Conservation (phyloP, 2,888 invertebrate genomes). For the Melinaea marsaeus region DNA sequence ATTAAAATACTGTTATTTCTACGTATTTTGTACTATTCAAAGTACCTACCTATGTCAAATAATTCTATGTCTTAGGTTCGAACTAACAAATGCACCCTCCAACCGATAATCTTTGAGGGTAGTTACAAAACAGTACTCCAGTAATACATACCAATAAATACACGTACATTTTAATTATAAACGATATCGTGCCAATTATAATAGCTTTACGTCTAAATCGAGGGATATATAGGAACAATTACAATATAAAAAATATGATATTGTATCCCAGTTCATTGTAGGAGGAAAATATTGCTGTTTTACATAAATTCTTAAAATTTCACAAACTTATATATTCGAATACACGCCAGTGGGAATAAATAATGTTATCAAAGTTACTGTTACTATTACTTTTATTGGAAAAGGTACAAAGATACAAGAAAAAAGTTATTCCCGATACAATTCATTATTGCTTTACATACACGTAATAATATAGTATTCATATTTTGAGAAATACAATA, state of each 20-base stretch:
- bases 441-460: no score
- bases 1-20: slow-evolving; percentile 71
- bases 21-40: slow-evolving; percentile 74
- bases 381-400: background rate
- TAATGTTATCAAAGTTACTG: no score
- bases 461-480: no score
- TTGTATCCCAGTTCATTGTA: slow-evolving; percentile 13
- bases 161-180: slow-evolving; percentile 39
- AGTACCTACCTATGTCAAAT: slow-evolving; percentile 74
- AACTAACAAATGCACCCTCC: slow-evolving; percentile 62
- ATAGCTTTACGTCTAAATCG: slow-evolving; percentile 28
- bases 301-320: slow-evolving; percentile 13
- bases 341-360: slow-evolving; percentile 19
- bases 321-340: slow-evolving; percentile 21
- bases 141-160: slow-evolving; percentile 41
- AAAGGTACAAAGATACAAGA: slow-evolving; percentile 13
- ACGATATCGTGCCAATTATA: slow-evolving; percentile 39
- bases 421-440: no score
- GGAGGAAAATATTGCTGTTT: slow-evolving; percentile 27
- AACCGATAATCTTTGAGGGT: slow-evolving; percentile 38
- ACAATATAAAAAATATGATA: slow-evolving; percentile 13
- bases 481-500: no score
- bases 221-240: slow-evolving; percentile 31
- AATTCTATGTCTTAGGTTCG: slow-evolving; percentile 64
- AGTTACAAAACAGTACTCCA: slow-evolving; percentile 70